Evolutionary conservation across 1,140 invertebrate genomes (phyloP).

Genomic region (Pseudomyrmex dendroicus): DNA sequence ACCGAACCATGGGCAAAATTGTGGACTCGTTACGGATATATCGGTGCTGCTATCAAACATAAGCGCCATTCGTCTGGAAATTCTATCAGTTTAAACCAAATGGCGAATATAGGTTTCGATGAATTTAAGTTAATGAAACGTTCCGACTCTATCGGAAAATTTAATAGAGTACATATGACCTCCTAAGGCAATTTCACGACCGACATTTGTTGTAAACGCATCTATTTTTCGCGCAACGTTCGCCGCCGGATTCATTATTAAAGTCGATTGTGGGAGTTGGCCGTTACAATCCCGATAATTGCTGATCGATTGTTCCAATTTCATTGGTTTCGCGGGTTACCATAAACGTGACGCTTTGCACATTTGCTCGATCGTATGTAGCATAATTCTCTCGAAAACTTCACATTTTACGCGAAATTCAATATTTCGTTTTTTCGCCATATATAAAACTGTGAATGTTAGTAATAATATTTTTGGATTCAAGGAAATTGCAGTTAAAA

Average conservation of each 20-base stretch:
- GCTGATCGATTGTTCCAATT: constrained; percentile 65
- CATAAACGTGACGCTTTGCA: constrained; percentile 34
- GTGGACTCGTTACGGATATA: constrained; percentile 34
- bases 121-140: constrained; percentile 69
- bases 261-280: constrained; percentile 42
- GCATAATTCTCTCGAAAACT: not conserved
- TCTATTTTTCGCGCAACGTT: constrained; percentile 23
- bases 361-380: not conserved
- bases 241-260: constrained; percentile 58
- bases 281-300: constrained; percentile 66
- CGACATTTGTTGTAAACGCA: constrained; percentile 47
- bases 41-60: constrained; percentile 38
- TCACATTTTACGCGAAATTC: constrained; percentile 31
- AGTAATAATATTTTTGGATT: not conserved
- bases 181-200: constrained; percentile 60
- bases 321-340: constrained; percentile 48
- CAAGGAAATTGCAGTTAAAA: not conserved
- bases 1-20: constrained; percentile 18
- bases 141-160: constrained; percentile 67
- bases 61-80: constrained; percentile 49
- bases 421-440: not conserved
- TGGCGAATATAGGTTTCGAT: constrained; percentile 17
- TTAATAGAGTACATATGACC: constrained; percentile 63
- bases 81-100: constrained; percentile 63
- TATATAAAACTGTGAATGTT: not conserved